A percentile compares a stretch with the other conserved stretches of the same genome.
These are phyloP conservation scores for Bombus consobrinus DNA, from an alignment of 1,140 invertebrate species.

Conservation along the genomic window DNA sequence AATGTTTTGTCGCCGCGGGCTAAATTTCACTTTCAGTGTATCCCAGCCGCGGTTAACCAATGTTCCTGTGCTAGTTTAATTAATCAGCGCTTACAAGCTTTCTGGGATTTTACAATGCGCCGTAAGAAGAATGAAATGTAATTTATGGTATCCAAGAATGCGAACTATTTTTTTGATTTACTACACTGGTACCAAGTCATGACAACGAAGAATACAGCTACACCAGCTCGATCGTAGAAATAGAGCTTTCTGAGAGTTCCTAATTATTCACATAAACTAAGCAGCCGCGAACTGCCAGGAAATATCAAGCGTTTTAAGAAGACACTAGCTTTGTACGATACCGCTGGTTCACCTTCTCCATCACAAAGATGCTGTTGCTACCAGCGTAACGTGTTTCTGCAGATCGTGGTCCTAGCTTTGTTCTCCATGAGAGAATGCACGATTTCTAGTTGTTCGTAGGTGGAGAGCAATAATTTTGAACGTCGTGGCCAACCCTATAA, in stretches of 20 bases:
- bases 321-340: not conserved
- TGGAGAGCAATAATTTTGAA: slow-evolving; percentile 40
- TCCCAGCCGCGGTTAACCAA: slow-evolving; percentile 6
- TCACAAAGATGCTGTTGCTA: slow-evolving; percentile 25
- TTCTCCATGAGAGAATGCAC: slow-evolving; percentile 34
- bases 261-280: not conserved
- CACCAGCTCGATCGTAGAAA: too few relatives aligned
- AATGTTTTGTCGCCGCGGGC: slow-evolving; percentile 5
- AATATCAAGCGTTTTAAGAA: slow-evolving; percentile 27
- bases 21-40: slow-evolving; percentile 32
- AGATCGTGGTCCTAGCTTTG: slow-evolving; percentile 34
- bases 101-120: not conserved
- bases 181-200: too few relatives aligned
- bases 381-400: slow-evolving; percentile 19
- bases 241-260: too few relatives aligned
- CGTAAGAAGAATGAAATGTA: not conserved
- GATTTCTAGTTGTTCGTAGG: slow-evolving; percentile 52
- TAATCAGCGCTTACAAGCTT: slow-evolving; percentile 17
- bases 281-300: not conserved
- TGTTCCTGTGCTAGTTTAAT: slow-evolving; percentile 1
- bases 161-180: not conserved
- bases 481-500: not conserved
- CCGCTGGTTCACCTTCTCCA: slow-evolving; percentile 1
- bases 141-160: not conserved
- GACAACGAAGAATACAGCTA: too few relatives aligned